Percentiles rank a stretch among this genome's conserved stretches.
Conservation (phyloP, 2,797 vertebrate species). For the Macrochelys suwanniensis region DNA sequence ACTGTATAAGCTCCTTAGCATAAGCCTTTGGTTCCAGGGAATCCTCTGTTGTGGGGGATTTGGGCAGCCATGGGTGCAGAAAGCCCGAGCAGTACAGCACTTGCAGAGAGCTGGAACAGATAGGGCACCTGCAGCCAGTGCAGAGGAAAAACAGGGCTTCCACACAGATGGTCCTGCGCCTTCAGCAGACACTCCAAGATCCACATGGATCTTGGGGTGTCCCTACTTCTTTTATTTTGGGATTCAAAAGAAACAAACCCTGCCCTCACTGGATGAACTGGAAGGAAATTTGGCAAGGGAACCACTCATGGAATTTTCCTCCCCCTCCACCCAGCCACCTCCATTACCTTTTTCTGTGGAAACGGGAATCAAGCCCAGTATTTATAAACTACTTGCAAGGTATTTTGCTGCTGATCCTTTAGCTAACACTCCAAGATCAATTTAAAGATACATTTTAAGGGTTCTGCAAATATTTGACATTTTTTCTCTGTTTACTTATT, state of each 20-base stretch:
- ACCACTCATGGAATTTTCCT: not conserved
- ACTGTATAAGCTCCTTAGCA: too few species aligned
- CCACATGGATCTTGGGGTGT: not conserved
- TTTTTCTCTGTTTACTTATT: slow-evolving; percentile 15
- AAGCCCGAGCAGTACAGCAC: not conserved
- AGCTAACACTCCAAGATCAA: not conserved
- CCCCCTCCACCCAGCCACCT: not conserved
- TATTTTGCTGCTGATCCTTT: not conserved
- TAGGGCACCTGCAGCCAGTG: not conserved
- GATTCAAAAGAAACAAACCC: not conserved
- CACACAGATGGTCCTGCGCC: not conserved
- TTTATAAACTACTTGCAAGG: slow-evolving; percentile 3
- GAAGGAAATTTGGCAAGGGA: not conserved
- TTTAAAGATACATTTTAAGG: slow-evolving; percentile 13
- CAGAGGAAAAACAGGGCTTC: not conserved
- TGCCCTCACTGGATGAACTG: not conserved
- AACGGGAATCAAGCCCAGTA: not conserved
- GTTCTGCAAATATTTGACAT: slow-evolving; percentile 46
- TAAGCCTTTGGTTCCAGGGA: too few species aligned
- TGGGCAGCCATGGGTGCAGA: not conserved
- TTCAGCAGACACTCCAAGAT: not conserved
- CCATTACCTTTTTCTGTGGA: not conserved
- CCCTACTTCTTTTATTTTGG: not conserved
- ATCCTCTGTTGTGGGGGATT: not conserved
- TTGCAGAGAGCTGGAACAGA: not conserved